phyloP scores from a whole-genome alignment of 2,113 vertebrate species.

The Centropus bengalensis region DNA sequence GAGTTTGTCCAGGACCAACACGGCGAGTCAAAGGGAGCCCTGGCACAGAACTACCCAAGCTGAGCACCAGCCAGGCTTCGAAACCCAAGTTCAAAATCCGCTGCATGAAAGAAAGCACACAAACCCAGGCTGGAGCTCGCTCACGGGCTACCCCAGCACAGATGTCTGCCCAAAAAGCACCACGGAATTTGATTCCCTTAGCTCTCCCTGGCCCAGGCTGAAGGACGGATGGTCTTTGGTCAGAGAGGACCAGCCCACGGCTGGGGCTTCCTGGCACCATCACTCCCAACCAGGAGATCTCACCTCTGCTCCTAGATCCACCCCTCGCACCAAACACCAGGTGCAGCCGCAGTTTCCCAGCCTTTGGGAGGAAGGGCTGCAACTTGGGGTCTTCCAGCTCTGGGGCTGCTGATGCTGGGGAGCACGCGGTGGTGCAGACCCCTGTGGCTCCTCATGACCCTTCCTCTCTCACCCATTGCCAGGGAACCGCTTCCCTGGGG shows the following conservation, averaged over 20 bases:
- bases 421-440: background rate
- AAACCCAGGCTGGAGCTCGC: background rate
- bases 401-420: background rate
- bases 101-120: background rate
- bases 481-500: background rate
- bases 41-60: background rate
- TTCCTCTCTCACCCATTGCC: background rate
- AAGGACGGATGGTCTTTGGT: background rate
- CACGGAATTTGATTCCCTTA: background rate
- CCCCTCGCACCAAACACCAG: background rate
- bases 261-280: background rate
- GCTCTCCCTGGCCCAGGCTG: background rate
- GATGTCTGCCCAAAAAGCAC: background rate
- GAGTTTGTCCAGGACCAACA: background rate
- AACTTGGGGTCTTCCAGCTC: background rate
- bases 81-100: background rate
- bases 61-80: background rate
- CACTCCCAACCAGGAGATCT: background rate
- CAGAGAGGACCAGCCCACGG: background rate
- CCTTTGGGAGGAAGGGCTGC: background rate
- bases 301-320: background rate
- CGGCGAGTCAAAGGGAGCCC: background rate
- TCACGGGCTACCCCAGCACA: background rate
- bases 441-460: accelerated
- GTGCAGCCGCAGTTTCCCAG: accelerated